phyloP scores from a whole-genome alignment of 2,113 vertebrate species.

The Colossoma macropomum region DNA sequence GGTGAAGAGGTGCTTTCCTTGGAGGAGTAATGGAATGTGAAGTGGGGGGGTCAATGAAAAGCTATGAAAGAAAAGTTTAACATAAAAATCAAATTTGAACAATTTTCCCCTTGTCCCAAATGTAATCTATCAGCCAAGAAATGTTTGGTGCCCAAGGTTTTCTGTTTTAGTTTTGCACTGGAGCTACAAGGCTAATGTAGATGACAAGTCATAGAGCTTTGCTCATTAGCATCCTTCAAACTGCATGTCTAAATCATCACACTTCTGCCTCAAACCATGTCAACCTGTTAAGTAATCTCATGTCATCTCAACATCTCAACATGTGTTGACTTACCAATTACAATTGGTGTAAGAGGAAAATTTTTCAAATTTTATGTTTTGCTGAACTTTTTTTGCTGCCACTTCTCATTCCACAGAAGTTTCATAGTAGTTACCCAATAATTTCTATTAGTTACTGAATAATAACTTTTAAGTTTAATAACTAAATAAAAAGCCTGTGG shows the following conservation, averaged over 20 bases:
- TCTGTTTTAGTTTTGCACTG: neutral
- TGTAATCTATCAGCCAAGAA: conserved; percentile 5
- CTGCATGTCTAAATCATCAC: neutral
- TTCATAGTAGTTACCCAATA: neutral
- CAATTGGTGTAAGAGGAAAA: too few species aligned
- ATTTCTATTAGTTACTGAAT: neutral
- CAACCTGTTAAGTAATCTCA: neutral
- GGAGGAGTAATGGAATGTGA: conserved; percentile 41
- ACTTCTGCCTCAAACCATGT: neutral
- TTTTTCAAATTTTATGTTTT: too few species aligned
- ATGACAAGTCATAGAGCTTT: neutral
- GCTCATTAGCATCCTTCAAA: neutral
- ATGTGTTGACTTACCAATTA: too few species aligned
- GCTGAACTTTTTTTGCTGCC: too few species aligned
- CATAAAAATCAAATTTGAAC: neutral
- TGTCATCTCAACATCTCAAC: too few species aligned
- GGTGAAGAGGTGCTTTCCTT: conserved; percentile 63
- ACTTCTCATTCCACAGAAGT: too few species aligned
- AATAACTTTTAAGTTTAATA: neutral
- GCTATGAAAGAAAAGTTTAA: conserved; percentile 64
- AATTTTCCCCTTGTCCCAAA: neutral
- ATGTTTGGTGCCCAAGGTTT: too few species aligned
- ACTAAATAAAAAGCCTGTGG: neutral
- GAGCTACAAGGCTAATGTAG: neutral
- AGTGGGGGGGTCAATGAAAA: conserved; percentile 66